These are phyloP conservation scores for Anseranas semipalmata DNA, from an alignment of 2,113 vertebrate species.

Conservation along the genomic window DNA sequence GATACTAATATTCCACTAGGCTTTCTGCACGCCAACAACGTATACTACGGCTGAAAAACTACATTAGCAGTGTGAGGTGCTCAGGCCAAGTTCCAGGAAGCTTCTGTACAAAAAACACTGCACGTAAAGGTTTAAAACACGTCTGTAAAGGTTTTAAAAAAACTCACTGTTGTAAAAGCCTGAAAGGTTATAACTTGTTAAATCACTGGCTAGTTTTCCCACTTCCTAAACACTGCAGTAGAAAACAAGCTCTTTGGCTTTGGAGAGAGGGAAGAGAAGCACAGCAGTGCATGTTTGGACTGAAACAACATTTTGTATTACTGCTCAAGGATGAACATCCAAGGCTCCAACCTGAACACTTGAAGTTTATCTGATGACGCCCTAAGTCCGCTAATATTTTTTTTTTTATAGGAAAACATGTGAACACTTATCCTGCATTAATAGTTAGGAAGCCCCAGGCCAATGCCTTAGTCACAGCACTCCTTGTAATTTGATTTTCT, in stretches of 20 bases:
- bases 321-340: not conserved
- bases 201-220: not conserved
- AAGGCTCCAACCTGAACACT: not conserved
- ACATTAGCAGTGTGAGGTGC: not conserved
- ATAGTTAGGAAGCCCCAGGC: not conserved
- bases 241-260: not conserved
- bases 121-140: not conserved
- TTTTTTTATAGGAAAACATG: not conserved
- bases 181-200: not conserved
- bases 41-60: not conserved
- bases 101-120: not conserved
- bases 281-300: rapidly evolving
- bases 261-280: not conserved
- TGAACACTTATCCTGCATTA: not conserved
- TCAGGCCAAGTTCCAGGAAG: not conserved
- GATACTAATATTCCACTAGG: not conserved
- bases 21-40: not conserved
- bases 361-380: not conserved
- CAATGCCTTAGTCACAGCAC: not conserved
- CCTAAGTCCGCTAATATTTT: not conserved
- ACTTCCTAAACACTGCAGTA: rapidly evolving
- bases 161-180: not conserved
- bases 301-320: not conserved
- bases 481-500: not conserved
- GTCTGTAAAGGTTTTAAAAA: not conserved